phyloP scores from a whole-genome alignment of 2,113 vertebrate genomes.

The Cathartes aura region DNA sequence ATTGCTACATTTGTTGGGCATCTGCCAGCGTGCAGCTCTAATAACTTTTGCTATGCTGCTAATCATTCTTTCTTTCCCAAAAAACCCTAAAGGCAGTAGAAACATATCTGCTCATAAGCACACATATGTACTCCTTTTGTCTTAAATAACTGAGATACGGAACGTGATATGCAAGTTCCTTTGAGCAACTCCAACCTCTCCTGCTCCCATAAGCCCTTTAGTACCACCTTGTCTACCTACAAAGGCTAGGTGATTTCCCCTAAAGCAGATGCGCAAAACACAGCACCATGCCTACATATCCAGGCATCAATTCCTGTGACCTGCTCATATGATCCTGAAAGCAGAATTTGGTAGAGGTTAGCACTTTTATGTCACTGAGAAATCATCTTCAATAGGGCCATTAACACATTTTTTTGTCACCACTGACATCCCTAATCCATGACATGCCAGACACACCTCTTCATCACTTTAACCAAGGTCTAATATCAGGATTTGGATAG shows the following conservation, averaged over 20 bases:
- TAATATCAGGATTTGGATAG: neutral
- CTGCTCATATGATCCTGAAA: neutral
- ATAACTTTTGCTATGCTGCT: neutral
- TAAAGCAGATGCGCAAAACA: neutral
- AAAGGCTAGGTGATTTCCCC: neutral
- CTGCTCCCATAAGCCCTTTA: neutral
- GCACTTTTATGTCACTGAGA: neutral
- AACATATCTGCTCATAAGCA: neutral
- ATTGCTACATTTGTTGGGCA: neutral
- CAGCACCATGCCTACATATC: neutral
- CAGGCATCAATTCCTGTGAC: neutral
- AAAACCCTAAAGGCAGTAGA: neutral
- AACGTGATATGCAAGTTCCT: neutral
- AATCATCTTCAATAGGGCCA: neutral
- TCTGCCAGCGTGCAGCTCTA: neutral
- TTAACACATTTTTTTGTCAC: neutral
- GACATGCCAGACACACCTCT: neutral
- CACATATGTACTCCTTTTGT: neutral
- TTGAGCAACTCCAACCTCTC: neutral
- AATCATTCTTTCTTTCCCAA: neutral
- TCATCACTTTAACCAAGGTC: neutral
- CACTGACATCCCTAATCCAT: neutral
- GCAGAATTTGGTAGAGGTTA: neutral
- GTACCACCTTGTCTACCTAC: neutral
- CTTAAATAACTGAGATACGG: neutral